These are phyloP conservation scores for Pristionchus arcanus DNA, from an alignment of 2,888 invertebrate genomes.

Conservation along the genomic window DNA sequence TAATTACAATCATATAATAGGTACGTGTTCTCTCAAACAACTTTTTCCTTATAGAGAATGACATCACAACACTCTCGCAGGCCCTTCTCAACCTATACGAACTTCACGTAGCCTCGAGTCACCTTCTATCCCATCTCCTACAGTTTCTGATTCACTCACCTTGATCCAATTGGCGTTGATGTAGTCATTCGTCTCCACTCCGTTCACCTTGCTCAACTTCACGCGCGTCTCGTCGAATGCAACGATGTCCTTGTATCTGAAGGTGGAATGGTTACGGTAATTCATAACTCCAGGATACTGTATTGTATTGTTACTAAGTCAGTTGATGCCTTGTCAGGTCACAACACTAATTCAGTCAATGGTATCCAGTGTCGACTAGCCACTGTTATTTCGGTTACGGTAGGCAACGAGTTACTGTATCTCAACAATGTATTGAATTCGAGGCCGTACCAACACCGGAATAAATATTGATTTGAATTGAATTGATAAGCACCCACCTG, in stretches of 20 bases:
- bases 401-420: neutral
- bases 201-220: conserved; percentile 77
- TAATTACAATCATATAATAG: neutral
- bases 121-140: too few species aligned
- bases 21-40: too few species aligned
- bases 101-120: too few species aligned
- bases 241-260: conserved; percentile 81
- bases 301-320: neutral
- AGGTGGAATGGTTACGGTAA: conserved; percentile 65
- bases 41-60: too few species aligned
- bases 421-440: too few species aligned
- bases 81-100: too few species aligned
- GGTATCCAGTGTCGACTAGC: too few species aligned
- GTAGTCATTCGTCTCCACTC: conserved; percentile 80
- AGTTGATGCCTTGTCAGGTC: neutral
- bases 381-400: neutral
- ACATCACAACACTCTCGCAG: too few species aligned
- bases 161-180: conserved; percentile 82
- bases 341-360: neutral
- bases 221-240: conserved; percentile 82
- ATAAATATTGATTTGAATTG: too few species aligned
- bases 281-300: neutral
- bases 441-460: too few species aligned
- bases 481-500: too few species aligned
- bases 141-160: conserved; percentile 54